phyloP scores from a whole-genome alignment of 2,888 invertebrate genomes.

The Bibio marci region DNA sequence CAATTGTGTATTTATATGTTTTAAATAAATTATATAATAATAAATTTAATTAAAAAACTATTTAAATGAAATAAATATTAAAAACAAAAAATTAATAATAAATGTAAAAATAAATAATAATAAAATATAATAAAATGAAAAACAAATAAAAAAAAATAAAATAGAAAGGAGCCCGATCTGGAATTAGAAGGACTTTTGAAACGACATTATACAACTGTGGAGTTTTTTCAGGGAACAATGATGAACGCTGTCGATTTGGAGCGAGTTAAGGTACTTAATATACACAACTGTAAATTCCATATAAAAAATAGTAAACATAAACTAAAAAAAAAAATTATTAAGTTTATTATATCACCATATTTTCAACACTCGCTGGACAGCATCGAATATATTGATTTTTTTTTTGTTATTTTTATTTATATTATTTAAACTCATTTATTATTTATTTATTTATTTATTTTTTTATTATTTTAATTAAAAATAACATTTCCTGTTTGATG shows the following conservation, averaged over 20 bases:
- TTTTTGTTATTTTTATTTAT: constrained; percentile 1
- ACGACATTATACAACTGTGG: constrained; percentile 99
- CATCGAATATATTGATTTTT: constrained; percentile 2
- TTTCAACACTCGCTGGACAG: constrained; percentile 1
- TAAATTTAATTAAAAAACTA: too few relatives aligned
- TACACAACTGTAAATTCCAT: neutral
- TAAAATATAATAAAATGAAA: neutral
- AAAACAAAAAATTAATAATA: neutral
- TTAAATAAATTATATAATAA: too few relatives aligned
- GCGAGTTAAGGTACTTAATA: constrained; percentile 83
- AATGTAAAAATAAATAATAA: neutral
- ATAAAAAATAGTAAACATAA: too few relatives aligned
- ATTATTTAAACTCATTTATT: constrained; percentile 5
- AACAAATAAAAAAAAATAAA: constrained; percentile 21
- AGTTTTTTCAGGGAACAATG: constrained; percentile 99
- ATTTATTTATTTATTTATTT: too few relatives aligned
- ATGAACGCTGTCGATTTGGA: constrained; percentile 99
- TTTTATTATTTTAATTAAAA: too few relatives aligned
- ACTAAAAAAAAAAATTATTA: too few relatives aligned
- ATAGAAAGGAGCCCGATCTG: constrained; percentile 99
- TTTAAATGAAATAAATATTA: too few relatives aligned
- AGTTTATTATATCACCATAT: neutral
- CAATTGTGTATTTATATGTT: too few relatives aligned
- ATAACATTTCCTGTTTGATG: too few relatives aligned
- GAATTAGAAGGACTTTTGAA: constrained; percentile 99